A percentile compares a stretch with the other conserved stretches of the same genome.
Conservation (phyloP, 2,888 invertebrate species). For the Cerastis rubricosa region DNA sequence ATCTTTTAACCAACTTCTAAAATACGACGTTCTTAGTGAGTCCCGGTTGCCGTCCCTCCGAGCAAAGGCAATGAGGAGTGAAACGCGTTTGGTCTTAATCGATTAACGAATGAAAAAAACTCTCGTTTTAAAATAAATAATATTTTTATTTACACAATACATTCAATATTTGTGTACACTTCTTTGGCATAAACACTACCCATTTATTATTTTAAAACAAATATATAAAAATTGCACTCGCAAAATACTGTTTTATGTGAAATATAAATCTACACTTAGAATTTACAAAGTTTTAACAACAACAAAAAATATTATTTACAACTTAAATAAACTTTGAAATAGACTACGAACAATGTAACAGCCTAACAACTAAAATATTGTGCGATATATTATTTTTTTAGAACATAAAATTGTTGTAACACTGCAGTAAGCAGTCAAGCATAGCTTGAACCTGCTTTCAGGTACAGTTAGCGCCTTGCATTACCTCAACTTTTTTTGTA, state of each 20-base stretch:
- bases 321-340: conserved; percentile 73
- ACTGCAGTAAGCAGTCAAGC: background rate
- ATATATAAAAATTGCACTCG: conserved; percentile 84
- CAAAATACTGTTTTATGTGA: conserved; percentile 83
- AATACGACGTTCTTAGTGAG: background rate
- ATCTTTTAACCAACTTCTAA: background rate
- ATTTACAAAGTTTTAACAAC: conserved; percentile 75
- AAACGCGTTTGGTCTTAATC: background rate
- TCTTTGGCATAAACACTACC: conserved; percentile 89
- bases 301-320: conserved; percentile 76
- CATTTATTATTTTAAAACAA: conserved; percentile 75
- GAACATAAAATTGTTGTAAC: conserved; percentile 14
- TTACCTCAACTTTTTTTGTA: no score
- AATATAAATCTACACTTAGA: conserved; percentile 70
- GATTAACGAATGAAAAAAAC: background rate
- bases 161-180: conserved; percentile 83
- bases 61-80: background rate
- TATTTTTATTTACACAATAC: conserved; percentile 85
- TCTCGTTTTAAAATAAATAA: conserved; percentile 62
- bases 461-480: background rate
- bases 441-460: background rate
- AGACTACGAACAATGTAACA: conserved; percentile 76
- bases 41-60: background rate
- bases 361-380: conserved; percentile 66
- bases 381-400: conserved; percentile 58